Conservation (phyloP, 2,888 invertebrate genomes). For the Cheilosia impressa region DNA sequence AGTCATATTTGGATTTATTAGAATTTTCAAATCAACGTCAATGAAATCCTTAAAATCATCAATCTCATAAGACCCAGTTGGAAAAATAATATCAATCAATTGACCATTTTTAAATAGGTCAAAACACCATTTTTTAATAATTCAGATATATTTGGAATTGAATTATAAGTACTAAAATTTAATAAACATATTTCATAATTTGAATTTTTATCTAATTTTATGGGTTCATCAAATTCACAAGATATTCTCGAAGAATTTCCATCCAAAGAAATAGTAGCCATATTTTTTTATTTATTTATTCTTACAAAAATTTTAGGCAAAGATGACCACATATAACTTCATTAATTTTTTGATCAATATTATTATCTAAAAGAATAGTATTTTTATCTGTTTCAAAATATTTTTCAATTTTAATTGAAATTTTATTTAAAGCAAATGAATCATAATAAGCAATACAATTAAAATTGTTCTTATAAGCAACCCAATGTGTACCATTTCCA, state of each 20-base stretch:
- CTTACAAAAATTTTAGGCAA: constrained; percentile 77
- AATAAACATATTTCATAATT: constrained; percentile 77
- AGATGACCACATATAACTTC: constrained; percentile 78
- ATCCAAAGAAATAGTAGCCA: constrained; percentile 12
- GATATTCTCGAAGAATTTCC: constrained; percentile 22
- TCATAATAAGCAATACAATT: too few relatives aligned
- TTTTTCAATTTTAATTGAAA: too few relatives aligned
- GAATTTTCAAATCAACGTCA: too few relatives aligned
- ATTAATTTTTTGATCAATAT: constrained; percentile 76
- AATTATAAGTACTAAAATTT: constrained; percentile 73
- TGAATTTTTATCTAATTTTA: constrained; percentile 51
- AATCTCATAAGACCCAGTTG: too few relatives aligned
- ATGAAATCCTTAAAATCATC: too few relatives aligned
- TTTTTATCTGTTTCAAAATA: too few relatives aligned
- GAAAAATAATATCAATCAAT: too few relatives aligned
- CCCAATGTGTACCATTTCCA: too few relatives aligned
- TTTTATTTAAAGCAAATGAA: too few relatives aligned
- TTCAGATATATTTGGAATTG: constrained; percentile 79
- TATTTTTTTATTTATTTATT: constrained; percentile 25
- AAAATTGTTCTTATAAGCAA: too few relatives aligned
- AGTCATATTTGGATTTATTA: background rate
- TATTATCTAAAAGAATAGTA: constrained; percentile 76
- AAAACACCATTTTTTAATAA: constrained; percentile 79
- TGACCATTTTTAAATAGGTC: constrained; percentile 66
- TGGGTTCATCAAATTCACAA: constrained; percentile 2